Base-by-base conservation (phyloP, 2,888 invertebrate genomes). In the Alviniconcha strummeri region DNA sequence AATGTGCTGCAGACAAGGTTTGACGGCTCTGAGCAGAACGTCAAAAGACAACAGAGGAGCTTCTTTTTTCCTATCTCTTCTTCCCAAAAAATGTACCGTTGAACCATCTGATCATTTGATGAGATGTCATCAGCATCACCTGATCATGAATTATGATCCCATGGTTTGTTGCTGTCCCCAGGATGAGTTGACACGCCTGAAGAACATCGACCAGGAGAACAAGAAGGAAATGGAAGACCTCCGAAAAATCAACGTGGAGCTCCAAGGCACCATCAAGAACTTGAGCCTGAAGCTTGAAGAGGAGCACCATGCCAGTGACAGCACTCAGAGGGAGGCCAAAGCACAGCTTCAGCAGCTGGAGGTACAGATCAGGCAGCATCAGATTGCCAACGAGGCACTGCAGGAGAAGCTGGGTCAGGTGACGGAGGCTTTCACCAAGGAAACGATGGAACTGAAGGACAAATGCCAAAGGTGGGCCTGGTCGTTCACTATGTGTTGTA, bases 361-460 rank as follows among this genome's bases (percentile, higher is more conserved):
- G 77, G 78, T 78, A 64, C 57, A 78, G 78, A 64, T 57, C 60
- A 78, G 64, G 78, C 78, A 78, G 78, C 78, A 78, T 60, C 78
- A 78, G 64, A 78, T 78, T 8, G 78, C 78, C 15, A 60, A 78
- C 11, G 64, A 64, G 0, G 78, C 78, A 0, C 52, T 78, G 60
- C 57, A 64, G 64, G 64, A 15, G 4, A 19, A 78, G 64, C 13
- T 78, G 76, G 17, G 9, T 19, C 5, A 13, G 19, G 19, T 57
- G 54, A 77, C 76, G 4, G 57, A 77, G 2, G 11, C 9, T 5
- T 57, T 57, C 76, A 57, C 11, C 76, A 77, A 57, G 76, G 76
- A 77, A 57, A 77, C 19, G 8, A 36, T 19, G 11, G 17, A 77
- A 57, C 76, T 77, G 11, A 77, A 57, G 19, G 76, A 77, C 9